Evolutionary conservation across 2,888 invertebrate genomes (phyloP).

Genomic region (Zootermopsis nevadensis): DNA sequence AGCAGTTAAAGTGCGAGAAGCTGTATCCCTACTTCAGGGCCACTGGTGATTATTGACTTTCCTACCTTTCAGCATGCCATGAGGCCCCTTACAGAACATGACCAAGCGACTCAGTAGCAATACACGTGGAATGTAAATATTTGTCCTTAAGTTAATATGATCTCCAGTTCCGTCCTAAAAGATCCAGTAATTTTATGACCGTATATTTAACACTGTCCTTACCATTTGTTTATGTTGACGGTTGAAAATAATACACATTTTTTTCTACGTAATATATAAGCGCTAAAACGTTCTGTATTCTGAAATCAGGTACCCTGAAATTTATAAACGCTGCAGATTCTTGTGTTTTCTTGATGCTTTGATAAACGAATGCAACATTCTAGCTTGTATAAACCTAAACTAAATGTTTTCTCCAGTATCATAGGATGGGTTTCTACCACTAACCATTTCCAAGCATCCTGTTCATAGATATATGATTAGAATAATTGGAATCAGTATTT

Average conservation of each 20-base stretch:
- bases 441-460: too few species aligned
- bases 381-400: not conserved
- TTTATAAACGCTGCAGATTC: not conserved
- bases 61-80: conserved; percentile 35
- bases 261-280: too few species aligned
- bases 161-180: not conserved
- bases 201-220: too few species aligned
- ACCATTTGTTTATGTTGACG: too few species aligned
- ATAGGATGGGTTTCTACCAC: too few species aligned
- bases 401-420: not conserved
- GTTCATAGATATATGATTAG: too few species aligned
- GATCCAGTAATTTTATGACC: not conserved
- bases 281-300: too few species aligned
- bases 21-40: conserved; percentile 14
- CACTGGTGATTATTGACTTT: conserved; percentile 39
- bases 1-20: not conserved
- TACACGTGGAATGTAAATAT: conserved; percentile 25
- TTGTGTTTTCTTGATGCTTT: too few species aligned
- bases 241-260: too few species aligned
- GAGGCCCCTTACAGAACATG: conserved; percentile 29
- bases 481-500: conserved; percentile 52
- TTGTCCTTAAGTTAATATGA: not conserved
- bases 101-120: not conserved
- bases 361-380: too few species aligned
- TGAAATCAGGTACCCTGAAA: not conserved